A percentile compares a stretch with the other conserved stretches of the same genome.
Evolutionary conservation across 2,113 vertebrate species (phyloP).

Genomic region (Istiophorus platypterus): DNA sequence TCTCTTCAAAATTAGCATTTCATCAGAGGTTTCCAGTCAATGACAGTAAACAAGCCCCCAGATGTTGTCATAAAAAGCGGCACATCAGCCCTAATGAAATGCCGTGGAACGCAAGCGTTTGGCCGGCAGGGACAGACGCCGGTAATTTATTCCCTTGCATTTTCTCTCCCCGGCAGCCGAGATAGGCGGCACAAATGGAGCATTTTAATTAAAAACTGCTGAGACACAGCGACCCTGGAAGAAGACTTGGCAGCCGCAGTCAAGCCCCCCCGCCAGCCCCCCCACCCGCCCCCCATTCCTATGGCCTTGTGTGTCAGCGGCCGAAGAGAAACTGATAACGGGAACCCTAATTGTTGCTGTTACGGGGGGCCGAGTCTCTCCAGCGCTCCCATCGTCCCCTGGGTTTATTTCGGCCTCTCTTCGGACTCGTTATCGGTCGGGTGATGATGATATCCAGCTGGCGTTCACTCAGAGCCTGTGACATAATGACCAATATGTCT

Average conservation of each 20-base stretch:
- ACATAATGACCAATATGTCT: not conserved
- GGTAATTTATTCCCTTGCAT: constrained; percentile 66
- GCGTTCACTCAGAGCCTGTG: not conserved
- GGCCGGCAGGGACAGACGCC: constrained; percentile 60
- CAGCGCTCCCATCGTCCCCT: not conserved
- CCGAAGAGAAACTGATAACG: constrained; percentile 52
- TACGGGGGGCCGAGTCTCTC: constrained; percentile 26
- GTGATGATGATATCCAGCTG: not conserved
- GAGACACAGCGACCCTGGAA: constrained; percentile 74
- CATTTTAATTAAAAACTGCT: constrained; percentile 85
- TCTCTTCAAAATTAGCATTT: constrained; percentile 22
- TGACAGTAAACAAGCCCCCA: constrained; percentile 40
- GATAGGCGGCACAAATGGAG: constrained; percentile 79
- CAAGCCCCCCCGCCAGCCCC: too few relatives aligned
- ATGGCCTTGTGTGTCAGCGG: constrained; percentile 38
- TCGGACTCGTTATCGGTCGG: not conserved
- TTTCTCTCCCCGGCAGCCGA: constrained; percentile 66
- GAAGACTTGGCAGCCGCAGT: constrained; percentile 58
- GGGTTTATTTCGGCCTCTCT: constrained; percentile 12
- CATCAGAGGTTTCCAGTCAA: constrained; percentile 22
- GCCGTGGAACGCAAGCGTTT: constrained; percentile 37
- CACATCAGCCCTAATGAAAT: constrained; percentile 57
- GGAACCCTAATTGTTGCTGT: constrained; percentile 49
- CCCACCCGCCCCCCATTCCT: too few relatives aligned
- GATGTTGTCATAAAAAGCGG: constrained; percentile 44